Base-by-base conservation (phyloP, 2,797 vertebrate genomes). In the Diglossa cyanea region DNA sequence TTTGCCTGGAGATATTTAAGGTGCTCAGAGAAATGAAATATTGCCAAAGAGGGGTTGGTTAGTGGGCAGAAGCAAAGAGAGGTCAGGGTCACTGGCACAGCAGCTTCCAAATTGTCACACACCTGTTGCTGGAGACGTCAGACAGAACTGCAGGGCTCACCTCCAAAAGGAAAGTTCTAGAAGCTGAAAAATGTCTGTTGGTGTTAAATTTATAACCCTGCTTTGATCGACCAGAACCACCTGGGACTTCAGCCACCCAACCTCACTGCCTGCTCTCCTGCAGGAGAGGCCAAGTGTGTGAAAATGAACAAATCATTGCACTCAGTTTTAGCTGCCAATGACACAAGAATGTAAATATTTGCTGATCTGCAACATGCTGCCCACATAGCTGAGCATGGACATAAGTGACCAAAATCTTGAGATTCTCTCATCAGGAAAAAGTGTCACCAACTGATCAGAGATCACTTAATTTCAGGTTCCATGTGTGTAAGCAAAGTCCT, bases 371-470 rank as follows among this genome's bases (percentile, higher is more conserved):
- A 70, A 61, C 26, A 30, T 7, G 17, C 40, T 79, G 39, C 28
- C 55, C 47, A 37, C 3, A 0, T 4, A 8, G 18, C 0, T 66
- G 37, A 62, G 47, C 17, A 55, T 0, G 2, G 44, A 17, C 26
- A 25, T 10, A 50, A 72, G 13, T 26, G 25, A 72, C 2, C 7
- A 10, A 58, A 83, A 42, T 13, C 17, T 5, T 28, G 19, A 68
- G 11, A 33, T 68, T 78, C 61, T 65, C 50, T 45, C 28, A 44
- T 42, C 51, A 86, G 42, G 31, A 88, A 68, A 50, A 54, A 35
- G 17, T 25, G 5, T 11, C 23, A 68, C 16, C 47, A 51, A 3
- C 31, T 53, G 31, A 85, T 53, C 18, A 15, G 71, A 68, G 19
- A 57, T 10, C 30, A 12, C n/a, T 54, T 67, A 6, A 70, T 30